Conservation (phyloP, 2,113 vertebrate genomes). For the Lagopus leucura region DNA sequence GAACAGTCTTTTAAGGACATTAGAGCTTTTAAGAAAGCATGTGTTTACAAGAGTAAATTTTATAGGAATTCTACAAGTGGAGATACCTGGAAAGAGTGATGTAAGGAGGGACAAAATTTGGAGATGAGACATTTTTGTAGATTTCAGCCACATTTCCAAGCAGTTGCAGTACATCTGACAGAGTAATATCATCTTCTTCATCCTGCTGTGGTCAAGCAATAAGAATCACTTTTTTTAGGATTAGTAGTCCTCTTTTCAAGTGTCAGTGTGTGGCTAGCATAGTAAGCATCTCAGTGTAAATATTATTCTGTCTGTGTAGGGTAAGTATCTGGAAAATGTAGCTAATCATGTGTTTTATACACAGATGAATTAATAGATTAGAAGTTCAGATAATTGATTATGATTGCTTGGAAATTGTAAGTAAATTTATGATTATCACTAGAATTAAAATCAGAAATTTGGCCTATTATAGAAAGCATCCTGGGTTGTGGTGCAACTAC, state of each 20-base stretch:
- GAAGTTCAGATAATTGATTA: not conserved
- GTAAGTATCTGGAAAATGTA: not conserved
- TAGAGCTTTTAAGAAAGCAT: not conserved
- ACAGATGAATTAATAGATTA: not conserved
- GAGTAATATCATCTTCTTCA: not conserved
- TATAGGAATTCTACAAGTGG: not conserved
- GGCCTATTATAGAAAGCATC: not conserved
- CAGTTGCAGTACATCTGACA: not conserved
- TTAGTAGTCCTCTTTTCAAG: not conserved
- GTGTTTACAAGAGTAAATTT: not conserved
- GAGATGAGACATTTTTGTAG: not conserved
- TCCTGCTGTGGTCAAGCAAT: not conserved
- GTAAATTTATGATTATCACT: not conserved
- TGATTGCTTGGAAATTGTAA: not conserved
- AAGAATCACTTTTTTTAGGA: not conserved
- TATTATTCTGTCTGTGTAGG: not conserved
- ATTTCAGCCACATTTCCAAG: not conserved
- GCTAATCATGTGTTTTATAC: not conserved
- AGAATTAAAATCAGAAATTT: not conserved
- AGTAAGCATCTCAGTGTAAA: not conserved
- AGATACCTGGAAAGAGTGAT: not conserved
- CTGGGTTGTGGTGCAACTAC: not conserved
- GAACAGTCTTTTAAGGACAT: not conserved
- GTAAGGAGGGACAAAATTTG: not conserved
- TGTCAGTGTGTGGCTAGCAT: not conserved